Base-by-base conservation (phyloP, 2,797 vertebrate species). In the Cheirogaleus major region DNA sequence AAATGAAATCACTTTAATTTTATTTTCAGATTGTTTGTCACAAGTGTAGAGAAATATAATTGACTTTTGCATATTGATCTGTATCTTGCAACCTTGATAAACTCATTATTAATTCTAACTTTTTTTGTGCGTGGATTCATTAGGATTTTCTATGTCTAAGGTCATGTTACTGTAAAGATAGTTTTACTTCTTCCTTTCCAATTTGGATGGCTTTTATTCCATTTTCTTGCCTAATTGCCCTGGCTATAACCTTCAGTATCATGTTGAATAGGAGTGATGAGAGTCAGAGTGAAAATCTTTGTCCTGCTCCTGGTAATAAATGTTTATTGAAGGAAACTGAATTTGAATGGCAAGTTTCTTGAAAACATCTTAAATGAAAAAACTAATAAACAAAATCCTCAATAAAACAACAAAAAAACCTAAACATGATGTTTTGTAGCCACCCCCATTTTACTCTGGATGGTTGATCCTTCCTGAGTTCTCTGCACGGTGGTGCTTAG, bases 1-100 rank as follows among this genome's bases (percentile, higher is more conserved):
- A 87, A 87, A 15, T 59, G n/a, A 92, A 87, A 89, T 91, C 25
- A 15, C 79, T 94, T 69, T 43, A 92, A 90, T 65, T 93, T 93
- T 5, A 59, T 81, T 91, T 95, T 89, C 25, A 85, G 59, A 67
- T 91, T 48, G 18, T 89, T 78, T n/a, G 70, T 59, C 52, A 32
- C 27, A 84, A 88, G n/a, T 59, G 6, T 69, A 73, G 25, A 91
- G 65, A 84, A 83, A 87, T 57, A 69, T 27, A 89, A 38, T 75
- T 69, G 45, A 52, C 22, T 91, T 94, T 91, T 69, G 43, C 72
- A 30, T 93, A 89, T 78, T 85, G 85, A 67, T 67, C 65, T 23
- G 6, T 61, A 25, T 70, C 27, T 41, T 88, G 41, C 41, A 72
- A 72, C 11, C n/a, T 95, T 69, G 63, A n/a, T 18, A n/a, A 75